Percentiles rank a stretch among this genome's conserved stretches.
phyloP scores from a whole-genome alignment of 2,888 invertebrate genomes.

The Lasioglossum morio region DNA sequence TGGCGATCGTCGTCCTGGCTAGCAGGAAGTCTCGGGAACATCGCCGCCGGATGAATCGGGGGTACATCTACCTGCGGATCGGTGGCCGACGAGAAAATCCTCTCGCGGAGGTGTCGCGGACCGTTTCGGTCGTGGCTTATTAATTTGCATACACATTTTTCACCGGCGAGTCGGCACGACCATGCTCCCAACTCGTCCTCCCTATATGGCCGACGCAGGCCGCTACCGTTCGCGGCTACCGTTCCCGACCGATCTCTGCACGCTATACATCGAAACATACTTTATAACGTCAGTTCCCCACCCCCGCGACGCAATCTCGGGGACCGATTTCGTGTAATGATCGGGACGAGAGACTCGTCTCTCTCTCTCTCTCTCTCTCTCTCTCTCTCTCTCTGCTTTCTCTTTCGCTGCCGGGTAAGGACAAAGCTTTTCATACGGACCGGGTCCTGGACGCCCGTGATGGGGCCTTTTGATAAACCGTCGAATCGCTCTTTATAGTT shows the following conservation, averaged over 20 bases:
- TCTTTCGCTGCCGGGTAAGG: slow-evolving; percentile 61
- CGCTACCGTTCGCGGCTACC: slow-evolving; percentile 54
- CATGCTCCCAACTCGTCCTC: slow-evolving; percentile 43
- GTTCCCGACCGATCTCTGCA: slow-evolving; percentile 23
- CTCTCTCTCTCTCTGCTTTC: slow-evolving; percentile 66
- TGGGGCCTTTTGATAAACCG: slow-evolving; percentile 51
- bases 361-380: no score
- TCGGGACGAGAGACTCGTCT: slow-evolving; percentile 51
- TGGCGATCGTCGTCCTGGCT: slow-evolving; percentile 25
- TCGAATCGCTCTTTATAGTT: slow-evolving; percentile 47
- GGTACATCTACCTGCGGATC: slow-evolving; percentile 27
- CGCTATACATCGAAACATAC: slow-evolving; percentile 68
- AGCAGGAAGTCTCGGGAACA: slow-evolving; percentile 45
- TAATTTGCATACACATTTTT: slow-evolving; percentile 72
- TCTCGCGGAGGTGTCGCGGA: slow-evolving; percentile 60
- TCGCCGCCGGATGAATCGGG: slow-evolving; percentile 34
- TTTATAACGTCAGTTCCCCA: slow-evolving; percentile 47
- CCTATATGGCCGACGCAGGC: slow-evolving; percentile 64
- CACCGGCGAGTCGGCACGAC: slow-evolving; percentile 42
- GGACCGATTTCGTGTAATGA: slow-evolving; percentile 68
- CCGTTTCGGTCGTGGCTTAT: slow-evolving; percentile 65
- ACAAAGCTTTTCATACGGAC: slow-evolving; percentile 49
- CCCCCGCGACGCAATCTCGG: slow-evolving; percentile 61
- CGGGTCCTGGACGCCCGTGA: slow-evolving; percentile 32
- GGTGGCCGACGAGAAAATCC: slow-evolving; percentile 48